phyloP scores from a whole-genome alignment of 1,140 invertebrate genomes.

The Agrypnia vestita region DNA sequence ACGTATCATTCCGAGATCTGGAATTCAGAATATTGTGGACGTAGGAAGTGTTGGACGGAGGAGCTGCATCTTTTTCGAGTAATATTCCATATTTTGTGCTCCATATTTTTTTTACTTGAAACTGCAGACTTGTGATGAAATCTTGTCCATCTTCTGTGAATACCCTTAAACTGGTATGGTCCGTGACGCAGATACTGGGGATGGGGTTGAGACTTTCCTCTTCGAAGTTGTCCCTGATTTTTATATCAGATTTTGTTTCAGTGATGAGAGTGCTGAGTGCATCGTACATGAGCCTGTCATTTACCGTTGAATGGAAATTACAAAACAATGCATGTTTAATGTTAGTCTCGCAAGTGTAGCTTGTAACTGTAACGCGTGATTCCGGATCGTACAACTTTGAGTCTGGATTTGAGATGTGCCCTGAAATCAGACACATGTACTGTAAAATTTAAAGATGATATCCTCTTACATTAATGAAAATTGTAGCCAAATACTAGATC shows the following conservation, averaged over 20 bases:
- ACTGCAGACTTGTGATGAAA: constrained; percentile 87
- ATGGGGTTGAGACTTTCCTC: constrained; percentile 66
- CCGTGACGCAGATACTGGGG: constrained; percentile 82
- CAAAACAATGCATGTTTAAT: constrained; percentile 90
- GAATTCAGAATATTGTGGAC: constrained; percentile 58
- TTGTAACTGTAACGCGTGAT: constrained; percentile 75
- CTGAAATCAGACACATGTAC: constrained; percentile 58
- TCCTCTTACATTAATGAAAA: no score
- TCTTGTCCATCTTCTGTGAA: constrained; percentile 88
- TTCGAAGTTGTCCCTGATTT: constrained; percentile 70
- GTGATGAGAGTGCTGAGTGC: constrained; percentile 69
- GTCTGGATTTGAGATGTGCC: constrained; percentile 68
- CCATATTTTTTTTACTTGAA: constrained; percentile 87
- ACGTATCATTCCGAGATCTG: constrained; percentile 42
- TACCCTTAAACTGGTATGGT: constrained; percentile 84
- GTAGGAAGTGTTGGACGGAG: constrained; percentile 65
- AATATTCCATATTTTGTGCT: constrained; percentile 84
- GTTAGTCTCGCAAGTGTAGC: constrained; percentile 86
- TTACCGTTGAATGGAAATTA: constrained; percentile 78
- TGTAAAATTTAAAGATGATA: constrained; percentile 3
- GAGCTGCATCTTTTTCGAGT: constrained; percentile 79
- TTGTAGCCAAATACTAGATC: no score
- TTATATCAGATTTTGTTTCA: constrained; percentile 68
- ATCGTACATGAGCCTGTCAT: constrained; percentile 72
- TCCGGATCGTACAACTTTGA: constrained; percentile 68